A percentile compares a stretch with the other conserved stretches of the same genome.
Conservation (phyloP, 2,797 vertebrate species). For the Falco rusticolus region DNA sequence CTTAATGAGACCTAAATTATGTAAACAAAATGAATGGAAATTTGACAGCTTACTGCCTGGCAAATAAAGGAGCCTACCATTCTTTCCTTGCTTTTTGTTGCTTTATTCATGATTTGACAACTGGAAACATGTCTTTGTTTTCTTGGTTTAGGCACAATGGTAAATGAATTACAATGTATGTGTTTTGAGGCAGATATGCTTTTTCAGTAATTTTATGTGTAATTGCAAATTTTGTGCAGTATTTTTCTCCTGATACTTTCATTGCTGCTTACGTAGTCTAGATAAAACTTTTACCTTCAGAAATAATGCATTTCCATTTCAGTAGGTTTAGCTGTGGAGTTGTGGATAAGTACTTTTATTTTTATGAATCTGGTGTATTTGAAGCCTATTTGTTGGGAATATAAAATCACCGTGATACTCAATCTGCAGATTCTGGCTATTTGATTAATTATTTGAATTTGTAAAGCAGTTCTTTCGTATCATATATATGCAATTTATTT, state of each 20-base stretch:
- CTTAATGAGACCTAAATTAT: slow-evolving; percentile 80
- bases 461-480: not conserved
- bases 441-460: not conserved
- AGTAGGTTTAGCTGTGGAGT: not conserved
- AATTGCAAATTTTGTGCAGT: slow-evolving; percentile 3
- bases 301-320: not conserved
- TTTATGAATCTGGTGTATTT: not conserved
- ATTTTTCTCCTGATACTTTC: not conserved
- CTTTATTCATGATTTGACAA: slow-evolving; percentile 39
- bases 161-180: slow-evolving; percentile 13
- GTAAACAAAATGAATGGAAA: slow-evolving; percentile 78
- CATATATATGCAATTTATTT: not conserved
- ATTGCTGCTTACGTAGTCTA: not conserved
- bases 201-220: not conserved
- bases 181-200: not conserved
- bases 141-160: not conserved
- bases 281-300: not conserved
- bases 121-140: slow-evolving; percentile 61
- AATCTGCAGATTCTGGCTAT: not conserved
- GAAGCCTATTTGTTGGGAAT: not conserved
- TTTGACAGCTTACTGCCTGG: slow-evolving; percentile 79
- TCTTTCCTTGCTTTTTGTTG: slow-evolving; percentile 26
- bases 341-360: not conserved
- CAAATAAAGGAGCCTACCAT: slow-evolving; percentile 61
- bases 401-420: not conserved